Evolutionary conservation across 2,113 vertebrate genomes (phyloP).

Genomic region (Coptodon rendalli): DNA sequence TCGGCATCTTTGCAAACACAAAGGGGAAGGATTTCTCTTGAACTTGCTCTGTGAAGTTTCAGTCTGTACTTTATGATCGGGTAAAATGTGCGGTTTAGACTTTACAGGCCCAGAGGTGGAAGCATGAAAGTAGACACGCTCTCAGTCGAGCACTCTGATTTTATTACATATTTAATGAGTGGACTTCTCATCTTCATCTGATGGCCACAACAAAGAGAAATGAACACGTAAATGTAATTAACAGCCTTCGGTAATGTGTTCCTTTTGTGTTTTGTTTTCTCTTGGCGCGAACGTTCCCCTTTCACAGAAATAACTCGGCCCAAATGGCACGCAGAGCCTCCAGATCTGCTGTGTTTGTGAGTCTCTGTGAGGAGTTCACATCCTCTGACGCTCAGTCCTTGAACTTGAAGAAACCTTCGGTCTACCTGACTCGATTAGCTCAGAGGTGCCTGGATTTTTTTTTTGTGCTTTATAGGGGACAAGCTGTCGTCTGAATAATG

Average conservation of each 20-base stretch:
- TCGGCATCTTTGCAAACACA: slow-evolving; percentile 21
- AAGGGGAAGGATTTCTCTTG: background rate
- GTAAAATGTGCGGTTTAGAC: slow-evolving; percentile 57
- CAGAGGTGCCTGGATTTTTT: background rate
- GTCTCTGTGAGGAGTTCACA: slow-evolving; percentile 28
- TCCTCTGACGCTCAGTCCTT: slow-evolving; percentile 34
- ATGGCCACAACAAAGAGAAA: slow-evolving; percentile 65
- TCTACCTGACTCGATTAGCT: slow-evolving; percentile 25
- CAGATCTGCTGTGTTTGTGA: background rate
- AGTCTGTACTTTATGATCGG: slow-evolving; percentile 44
- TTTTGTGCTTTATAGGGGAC: background rate
- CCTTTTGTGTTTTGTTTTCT: slow-evolving; percentile 43
- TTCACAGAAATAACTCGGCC: slow-evolving; percentile 44
- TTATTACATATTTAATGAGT: slow-evolving; percentile 54
- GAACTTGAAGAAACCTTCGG: slow-evolving; percentile 33
- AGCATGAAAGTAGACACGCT: slow-evolving; percentile 23
- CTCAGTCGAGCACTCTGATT: slow-evolving; percentile 41
- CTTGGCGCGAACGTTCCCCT: slow-evolving; percentile 13
- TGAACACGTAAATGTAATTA: slow-evolving; percentile 56
- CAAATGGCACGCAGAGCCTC: slow-evolving; percentile 41
- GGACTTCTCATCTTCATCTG: slow-evolving; percentile 41
- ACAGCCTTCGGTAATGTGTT: slow-evolving; percentile 41
- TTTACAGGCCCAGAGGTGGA: slow-evolving; percentile 39
- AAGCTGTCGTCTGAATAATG: slow-evolving; percentile 37
- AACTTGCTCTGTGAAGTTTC: slow-evolving; percentile 35